Evolutionary conservation across 2,797 vertebrate species (phyloP), one percentile per base, ranked within the genome.

Genomic region (Argya squamiceps): DNA sequence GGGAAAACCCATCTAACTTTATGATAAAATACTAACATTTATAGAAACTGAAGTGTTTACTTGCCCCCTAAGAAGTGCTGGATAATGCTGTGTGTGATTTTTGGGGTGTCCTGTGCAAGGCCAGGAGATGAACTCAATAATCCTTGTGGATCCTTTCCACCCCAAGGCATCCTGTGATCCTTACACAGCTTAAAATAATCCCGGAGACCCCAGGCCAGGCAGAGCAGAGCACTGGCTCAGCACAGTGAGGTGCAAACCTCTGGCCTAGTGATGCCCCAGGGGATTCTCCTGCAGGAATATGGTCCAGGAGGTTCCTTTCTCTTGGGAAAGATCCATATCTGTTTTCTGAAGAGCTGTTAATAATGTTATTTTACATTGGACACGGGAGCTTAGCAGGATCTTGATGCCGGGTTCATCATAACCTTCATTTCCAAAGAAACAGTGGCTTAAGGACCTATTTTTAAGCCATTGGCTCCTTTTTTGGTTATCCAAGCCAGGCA

Each of bases 341-440:
- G 2, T 29, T n/a, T 89, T 15, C 27, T 63, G 39, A 53, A 24
- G 8, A 32, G 22, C 39, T 73, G 13, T 8, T 19, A 15, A 2
- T 41, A 1, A 24, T 3, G 0, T 21, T 71, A n/a, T n/a, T 63
- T 81, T 70, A 11, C 0, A 1, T 5, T 64, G 44, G 12, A 7
- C 30, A 18, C 11, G 36, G 65, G 26, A 88, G 44, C 34, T 87
- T 19, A 8, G 44, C 36, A 29, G 47, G 32, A 43, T 52, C 74
- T 22, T 12, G 22, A 13, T 58, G 67, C 52, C 60, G 2, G 75
- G 70, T 60, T 30, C 50, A 71, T 65, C 74, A 7, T 4, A 73
- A 26, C 47, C 34, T 60, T 87, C 3, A 5, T 50, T 77, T 63
- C 5, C 3, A 46, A 44, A 68, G 44, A 30, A 81, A 12, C 20